phyloP scores from a whole-genome alignment of 2,113 vertebrate species.

The Pseudorectes ferrugineus region DNA sequence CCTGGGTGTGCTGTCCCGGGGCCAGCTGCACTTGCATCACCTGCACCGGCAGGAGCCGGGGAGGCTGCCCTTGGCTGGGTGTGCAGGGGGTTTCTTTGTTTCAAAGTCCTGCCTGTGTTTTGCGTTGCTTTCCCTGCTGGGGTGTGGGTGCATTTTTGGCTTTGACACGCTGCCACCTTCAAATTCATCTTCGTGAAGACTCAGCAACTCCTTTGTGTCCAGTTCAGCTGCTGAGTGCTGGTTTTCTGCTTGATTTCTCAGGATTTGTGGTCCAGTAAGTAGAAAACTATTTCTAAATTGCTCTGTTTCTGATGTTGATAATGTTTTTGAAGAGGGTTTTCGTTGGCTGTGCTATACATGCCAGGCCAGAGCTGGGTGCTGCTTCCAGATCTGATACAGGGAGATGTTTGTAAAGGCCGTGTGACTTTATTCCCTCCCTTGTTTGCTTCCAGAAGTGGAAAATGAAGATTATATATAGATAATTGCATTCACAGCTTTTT shows the following conservation, averaged over 20 bases:
- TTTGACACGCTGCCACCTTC: background rate
- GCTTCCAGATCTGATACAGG: background rate
- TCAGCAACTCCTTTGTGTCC: background rate
- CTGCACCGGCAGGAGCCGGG: rapidly evolving
- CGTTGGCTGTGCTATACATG: background rate
- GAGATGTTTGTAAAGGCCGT: background rate
- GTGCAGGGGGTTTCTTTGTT: background rate
- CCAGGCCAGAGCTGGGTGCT: background rate
- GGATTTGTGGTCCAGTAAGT: background rate
- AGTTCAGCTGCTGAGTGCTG: background rate
- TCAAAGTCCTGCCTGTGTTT: background rate
- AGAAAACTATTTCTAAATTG: background rate
- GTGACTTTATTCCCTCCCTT: background rate
- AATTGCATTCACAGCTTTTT: background rate
- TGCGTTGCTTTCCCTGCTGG: background rate
- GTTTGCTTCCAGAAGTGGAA: background rate
- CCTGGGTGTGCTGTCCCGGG: background rate
- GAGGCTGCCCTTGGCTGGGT: background rate
- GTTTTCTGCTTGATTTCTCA: background rate
- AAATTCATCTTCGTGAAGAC: background rate
- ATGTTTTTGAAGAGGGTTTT: background rate
- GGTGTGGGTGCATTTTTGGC: background rate
- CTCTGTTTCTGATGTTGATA: background rate
- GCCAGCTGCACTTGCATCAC: rapidly evolving
- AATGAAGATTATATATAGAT: background rate